phyloP scores from a whole-genome alignment of 2,113 vertebrate species.

The Bagarius yarrelli region DNA sequence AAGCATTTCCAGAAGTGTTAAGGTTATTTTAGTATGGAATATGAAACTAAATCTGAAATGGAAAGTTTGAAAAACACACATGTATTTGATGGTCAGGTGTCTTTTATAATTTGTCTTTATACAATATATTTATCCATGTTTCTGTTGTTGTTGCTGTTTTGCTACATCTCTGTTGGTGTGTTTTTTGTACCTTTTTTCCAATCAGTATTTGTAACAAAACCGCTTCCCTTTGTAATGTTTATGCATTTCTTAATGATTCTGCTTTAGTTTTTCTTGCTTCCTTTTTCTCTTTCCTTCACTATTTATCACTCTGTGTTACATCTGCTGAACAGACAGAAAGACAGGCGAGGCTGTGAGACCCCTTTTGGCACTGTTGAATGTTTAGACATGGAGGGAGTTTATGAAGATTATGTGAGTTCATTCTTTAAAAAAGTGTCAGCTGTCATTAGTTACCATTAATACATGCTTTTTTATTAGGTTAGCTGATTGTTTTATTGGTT shows the following conservation, averaged over 20 bases:
- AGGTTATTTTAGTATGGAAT: no score
- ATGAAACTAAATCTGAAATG: no score
- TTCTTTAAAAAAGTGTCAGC: neutral
- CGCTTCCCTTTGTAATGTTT: constrained; percentile 47
- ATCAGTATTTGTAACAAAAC: constrained; percentile 19
- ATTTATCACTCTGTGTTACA: neutral
- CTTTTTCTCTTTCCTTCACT: constrained; percentile 53
- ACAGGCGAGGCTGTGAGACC: neutral
- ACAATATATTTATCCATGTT: neutral
- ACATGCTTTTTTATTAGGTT: neutral
- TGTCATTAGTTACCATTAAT: neutral
- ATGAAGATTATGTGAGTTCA: constrained; percentile 13
- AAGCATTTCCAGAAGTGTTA: no score
- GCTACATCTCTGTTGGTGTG: neutral
- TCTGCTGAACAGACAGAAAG: constrained; percentile 10
- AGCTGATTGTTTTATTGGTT: neutral
- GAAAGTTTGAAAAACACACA: no score
- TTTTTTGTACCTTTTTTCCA: neutral
- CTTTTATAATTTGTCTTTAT: neutral
- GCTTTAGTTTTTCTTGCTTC: constrained; percentile 62
- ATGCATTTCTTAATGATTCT: constrained; percentile 48
- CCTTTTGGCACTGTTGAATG: constrained; percentile 3
- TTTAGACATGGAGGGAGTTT: neutral
- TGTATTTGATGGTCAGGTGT: no score
- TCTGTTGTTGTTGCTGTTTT: neutral